phyloP scores from a whole-genome alignment of 2,797 vertebrate genomes.

The Podargus strigoides region DNA sequence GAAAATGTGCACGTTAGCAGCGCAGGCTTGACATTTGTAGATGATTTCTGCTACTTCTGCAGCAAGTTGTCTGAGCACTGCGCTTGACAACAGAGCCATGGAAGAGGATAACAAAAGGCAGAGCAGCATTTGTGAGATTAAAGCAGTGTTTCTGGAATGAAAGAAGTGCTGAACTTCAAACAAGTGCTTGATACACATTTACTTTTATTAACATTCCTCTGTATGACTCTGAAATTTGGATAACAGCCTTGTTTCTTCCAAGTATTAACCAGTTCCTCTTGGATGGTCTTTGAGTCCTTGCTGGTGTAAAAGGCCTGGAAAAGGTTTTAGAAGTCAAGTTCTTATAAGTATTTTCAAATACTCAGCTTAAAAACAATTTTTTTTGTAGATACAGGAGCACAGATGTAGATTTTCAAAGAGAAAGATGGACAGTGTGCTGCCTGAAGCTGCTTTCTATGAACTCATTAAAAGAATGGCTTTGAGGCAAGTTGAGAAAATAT shows the following conservation, averaged over 20 bases:
- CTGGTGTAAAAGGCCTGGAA: background rate
- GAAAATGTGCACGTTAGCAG: fast-evolving
- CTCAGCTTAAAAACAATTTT: background rate
- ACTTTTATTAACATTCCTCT: constrained; percentile 52
- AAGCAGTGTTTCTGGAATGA: constrained; percentile 52
- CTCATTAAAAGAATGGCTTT: background rate
- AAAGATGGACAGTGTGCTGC: background rate
- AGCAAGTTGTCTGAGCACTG: background rate
- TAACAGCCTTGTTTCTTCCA: constrained; percentile 14
- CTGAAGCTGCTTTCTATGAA: background rate
- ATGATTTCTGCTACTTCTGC: background rate
- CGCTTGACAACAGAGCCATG: background rate
- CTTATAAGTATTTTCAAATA: background rate
- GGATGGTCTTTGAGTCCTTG: background rate
- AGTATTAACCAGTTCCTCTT: background rate
- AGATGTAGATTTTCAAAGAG: background rate
- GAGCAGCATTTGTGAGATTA: constrained; percentile 44
- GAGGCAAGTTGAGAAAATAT: background rate
- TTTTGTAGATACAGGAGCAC: background rate
- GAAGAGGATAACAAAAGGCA: constrained; percentile 43
- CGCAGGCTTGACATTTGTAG: background rate
- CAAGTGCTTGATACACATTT: constrained; percentile 52
- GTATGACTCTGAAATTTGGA: constrained; percentile 29
- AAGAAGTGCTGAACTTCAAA: constrained; percentile 41
- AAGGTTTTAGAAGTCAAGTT: background rate